A percentile compares a stretch with the other conserved stretches of the same genome.
phyloP scores from a whole-genome alignment of 2,797 vertebrate species.

The Netta rufina region DNA sequence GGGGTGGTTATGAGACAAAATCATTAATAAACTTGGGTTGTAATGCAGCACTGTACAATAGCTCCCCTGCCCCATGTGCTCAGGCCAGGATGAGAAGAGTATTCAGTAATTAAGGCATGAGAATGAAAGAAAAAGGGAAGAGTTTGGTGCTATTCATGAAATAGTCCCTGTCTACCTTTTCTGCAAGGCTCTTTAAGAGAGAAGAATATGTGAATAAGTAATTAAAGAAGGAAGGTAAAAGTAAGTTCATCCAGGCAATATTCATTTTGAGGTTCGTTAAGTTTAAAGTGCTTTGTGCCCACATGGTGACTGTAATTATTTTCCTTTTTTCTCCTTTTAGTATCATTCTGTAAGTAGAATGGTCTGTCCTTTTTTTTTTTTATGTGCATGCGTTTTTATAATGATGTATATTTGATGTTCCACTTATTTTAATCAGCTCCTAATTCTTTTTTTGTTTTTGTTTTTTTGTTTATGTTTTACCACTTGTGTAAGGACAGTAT shows the following conservation, averaged over 20 bases:
- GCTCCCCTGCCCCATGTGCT: background rate
- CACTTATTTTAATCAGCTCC: conserved; percentile 24
- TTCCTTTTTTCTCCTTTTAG: conserved; percentile 6
- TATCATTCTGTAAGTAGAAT: background rate
- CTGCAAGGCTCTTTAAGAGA: background rate
- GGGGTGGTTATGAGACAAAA: background rate
- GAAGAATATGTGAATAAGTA: conserved; percentile 9
- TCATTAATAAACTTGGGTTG: background rate
- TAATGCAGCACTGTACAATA: background rate
- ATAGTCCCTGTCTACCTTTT: background rate
- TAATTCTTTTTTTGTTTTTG: background rate
- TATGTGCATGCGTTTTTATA: background rate
- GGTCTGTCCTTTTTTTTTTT: background rate
- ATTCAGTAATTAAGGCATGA: background rate
- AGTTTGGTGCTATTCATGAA: background rate
- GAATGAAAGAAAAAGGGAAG: background rate
- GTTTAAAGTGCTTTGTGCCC: conserved; percentile 24
- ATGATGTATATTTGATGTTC: conserved; percentile 1
- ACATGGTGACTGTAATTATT: background rate
- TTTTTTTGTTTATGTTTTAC: background rate
- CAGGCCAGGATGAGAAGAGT: background rate
- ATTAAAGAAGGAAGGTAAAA: conserved; percentile 43
- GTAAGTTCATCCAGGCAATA: conserved; percentile 8
- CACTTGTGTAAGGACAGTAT: background rate
- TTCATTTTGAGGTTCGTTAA: conserved; percentile 44